Evolutionary conservation across 2,797 vertebrate genomes (phyloP).

Genomic region (Sebastolobus altivelis): DNA sequence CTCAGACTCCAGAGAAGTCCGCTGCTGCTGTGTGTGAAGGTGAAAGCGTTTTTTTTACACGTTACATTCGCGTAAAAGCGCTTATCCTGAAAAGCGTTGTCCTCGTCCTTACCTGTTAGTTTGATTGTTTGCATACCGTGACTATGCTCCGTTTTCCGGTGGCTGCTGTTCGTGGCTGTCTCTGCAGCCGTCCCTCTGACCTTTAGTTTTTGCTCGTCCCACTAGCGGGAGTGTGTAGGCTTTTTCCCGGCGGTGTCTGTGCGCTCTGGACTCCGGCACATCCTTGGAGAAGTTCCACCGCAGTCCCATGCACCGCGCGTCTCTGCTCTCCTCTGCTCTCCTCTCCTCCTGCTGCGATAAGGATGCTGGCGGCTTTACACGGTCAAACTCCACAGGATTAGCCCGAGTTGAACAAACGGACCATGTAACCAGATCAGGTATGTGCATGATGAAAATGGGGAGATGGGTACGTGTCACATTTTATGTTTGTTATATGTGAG

Average conservation of each 20-base stretch:
- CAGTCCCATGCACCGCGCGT: slow-evolving; percentile 52
- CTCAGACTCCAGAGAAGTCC: neutral
- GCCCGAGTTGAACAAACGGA: slow-evolving; percentile 46
- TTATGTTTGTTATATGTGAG: neutral
- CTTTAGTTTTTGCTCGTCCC: slow-evolving; percentile 29
- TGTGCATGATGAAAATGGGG: slow-evolving; percentile 16
- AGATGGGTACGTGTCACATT: neutral
- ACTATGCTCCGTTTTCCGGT: slow-evolving; percentile 15
- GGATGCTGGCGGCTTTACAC: slow-evolving; percentile 57
- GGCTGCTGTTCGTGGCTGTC: slow-evolving; percentile 9
- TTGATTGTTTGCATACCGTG: neutral
- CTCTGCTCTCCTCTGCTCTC: slow-evolving; percentile 22
- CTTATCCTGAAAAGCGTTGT: neutral
- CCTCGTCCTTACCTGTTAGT: neutral
- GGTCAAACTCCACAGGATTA: slow-evolving; percentile 63
- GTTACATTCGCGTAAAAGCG: slow-evolving; percentile 63
- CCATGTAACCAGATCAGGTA: slow-evolving; percentile 75
- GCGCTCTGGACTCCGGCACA: slow-evolving; percentile 61
- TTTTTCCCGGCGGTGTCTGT: slow-evolving; percentile 23
- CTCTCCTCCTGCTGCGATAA: slow-evolving; percentile 44
- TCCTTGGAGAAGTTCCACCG: slow-evolving; percentile 69
- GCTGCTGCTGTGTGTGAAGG: neutral
- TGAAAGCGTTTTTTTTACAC: slow-evolving; percentile 10
- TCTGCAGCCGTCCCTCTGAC: slow-evolving; percentile 30
- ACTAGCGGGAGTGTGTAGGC: slow-evolving; percentile 6